Evolutionary conservation across 2,888 invertebrate genomes (phyloP).

Genomic region (Drosophila algonquin): DNA sequence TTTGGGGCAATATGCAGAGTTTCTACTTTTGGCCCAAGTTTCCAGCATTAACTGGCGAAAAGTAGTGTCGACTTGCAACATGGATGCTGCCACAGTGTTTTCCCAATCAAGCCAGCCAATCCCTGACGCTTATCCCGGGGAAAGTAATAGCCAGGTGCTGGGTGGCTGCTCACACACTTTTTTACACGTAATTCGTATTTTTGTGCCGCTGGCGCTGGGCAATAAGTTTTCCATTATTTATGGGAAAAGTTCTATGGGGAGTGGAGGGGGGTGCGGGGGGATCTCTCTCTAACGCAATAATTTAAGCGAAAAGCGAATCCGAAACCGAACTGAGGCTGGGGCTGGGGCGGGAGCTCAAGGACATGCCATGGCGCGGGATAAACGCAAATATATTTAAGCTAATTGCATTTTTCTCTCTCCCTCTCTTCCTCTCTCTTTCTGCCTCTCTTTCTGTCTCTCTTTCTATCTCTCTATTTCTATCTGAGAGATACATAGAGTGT

Average conservation of each 20-base stretch:
- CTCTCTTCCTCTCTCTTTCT: background rate
- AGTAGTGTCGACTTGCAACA: background rate
- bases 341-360: conserved; percentile 7
- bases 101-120: background rate
- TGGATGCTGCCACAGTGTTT: background rate
- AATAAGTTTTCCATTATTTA: conserved; percentile 54
- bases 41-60: too few species aligned
- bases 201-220: conserved; percentile 12
- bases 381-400: conserved; percentile 59
- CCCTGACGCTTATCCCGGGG: background rate
- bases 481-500: background rate
- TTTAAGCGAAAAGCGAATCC: conserved; percentile 11
- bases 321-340: background rate
- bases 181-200: conserved; percentile 13
- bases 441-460: conserved; percentile 16
- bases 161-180: too few species aligned
- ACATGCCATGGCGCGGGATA: background rate
- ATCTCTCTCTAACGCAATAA: conserved; percentile 31
- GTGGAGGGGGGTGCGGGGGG: background rate
- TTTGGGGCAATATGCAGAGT: too few species aligned
- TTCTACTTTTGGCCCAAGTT: too few species aligned
- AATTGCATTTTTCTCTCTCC: conserved; percentile 51
- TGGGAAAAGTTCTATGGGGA: conserved; percentile 47
- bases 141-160: background rate
- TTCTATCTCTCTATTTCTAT: background rate